Evolutionary conservation across 2,888 invertebrate species (phyloP).

Genomic region (Meiosimyza platycephala): DNA sequence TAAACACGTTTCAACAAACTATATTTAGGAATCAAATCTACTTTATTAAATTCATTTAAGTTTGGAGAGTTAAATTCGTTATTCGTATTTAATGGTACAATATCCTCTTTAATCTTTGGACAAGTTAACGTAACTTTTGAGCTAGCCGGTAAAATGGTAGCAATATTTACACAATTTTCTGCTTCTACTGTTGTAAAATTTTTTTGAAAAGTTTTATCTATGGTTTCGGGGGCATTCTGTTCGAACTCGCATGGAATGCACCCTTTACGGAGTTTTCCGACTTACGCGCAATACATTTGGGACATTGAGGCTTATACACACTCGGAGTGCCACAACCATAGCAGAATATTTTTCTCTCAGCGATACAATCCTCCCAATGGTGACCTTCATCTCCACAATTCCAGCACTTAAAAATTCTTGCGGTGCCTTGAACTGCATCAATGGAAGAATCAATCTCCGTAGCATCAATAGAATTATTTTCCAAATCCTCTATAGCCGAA

Average conservation of each 20-base stretch:
- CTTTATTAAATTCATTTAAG: neutral
- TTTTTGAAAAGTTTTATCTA: neutral
- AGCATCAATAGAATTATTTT: neutral
- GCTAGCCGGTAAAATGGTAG: constrained; percentile 8
- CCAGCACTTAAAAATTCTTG: constrained; percentile 9
- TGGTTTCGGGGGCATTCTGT: neutral
- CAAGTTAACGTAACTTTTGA: neutral
- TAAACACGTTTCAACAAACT: neutral
- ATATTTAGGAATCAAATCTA: neutral
- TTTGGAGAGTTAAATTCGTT: neutral
- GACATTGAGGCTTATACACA: constrained; percentile 26
- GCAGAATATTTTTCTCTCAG: constrained; percentile 29
- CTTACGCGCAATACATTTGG: constrained; percentile 8
- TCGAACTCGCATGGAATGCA: neutral
- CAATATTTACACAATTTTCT: neutral
- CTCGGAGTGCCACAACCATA: constrained; percentile 30
- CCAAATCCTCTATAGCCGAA: constrained; percentile 5
- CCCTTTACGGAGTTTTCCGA: constrained; percentile 16
- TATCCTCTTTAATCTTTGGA: no score
- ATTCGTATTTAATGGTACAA: no score
- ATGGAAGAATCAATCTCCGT: neutral
- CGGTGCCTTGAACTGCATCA: neutral
- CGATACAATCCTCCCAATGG: constrained; percentile 25
- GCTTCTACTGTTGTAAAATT: neutral
- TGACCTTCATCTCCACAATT: constrained; percentile 14